These are phyloP conservation scores for Cyprinella venusta DNA, from an alignment of 2,797 vertebrate genomes.

Conservation along the genomic window DNA sequence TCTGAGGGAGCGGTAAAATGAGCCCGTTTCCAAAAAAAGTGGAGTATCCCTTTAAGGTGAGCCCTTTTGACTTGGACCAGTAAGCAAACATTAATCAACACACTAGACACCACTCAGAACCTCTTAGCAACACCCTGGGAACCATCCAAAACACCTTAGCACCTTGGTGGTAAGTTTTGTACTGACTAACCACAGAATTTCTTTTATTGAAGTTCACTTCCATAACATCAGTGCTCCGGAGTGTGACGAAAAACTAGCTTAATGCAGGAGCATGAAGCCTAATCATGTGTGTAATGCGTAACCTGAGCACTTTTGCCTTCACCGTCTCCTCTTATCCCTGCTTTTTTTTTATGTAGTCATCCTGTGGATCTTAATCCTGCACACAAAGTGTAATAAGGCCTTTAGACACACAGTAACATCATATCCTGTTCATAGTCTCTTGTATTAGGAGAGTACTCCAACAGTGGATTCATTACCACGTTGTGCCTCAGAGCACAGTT, in stretches of 20 bases:
- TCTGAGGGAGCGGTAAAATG: no score
- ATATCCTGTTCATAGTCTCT: conserved; percentile 17
- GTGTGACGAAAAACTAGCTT: conserved; percentile 10
- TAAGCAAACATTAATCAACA: background rate
- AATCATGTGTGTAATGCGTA: conserved; percentile 30
- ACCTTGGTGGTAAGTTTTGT: background rate
- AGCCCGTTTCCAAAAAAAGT: no score
- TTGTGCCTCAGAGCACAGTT: conserved; percentile 5
- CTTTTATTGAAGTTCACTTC: background rate
- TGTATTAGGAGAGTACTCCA: conserved; percentile 10
- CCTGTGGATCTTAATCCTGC: conserved; percentile 43
- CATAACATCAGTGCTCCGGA: background rate
- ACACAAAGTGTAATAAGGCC: conserved; percentile 46
- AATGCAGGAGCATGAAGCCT: conserved; percentile 22
- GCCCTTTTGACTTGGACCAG: background rate
- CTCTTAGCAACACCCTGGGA: background rate
- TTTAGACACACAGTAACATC: conserved; percentile 33
- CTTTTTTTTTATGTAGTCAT: conserved; percentile 20
- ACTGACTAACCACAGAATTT: background rate
- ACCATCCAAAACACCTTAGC: background rate
- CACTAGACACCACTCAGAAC: background rate
- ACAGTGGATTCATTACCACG: conserved; percentile 14
- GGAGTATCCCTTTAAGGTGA: background rate
- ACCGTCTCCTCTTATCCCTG: conserved; percentile 24
- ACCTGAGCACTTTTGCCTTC: conserved; percentile 24